Base-by-base conservation (phyloP, 2,888 invertebrate species). In the Aleiodes testaceus region DNA sequence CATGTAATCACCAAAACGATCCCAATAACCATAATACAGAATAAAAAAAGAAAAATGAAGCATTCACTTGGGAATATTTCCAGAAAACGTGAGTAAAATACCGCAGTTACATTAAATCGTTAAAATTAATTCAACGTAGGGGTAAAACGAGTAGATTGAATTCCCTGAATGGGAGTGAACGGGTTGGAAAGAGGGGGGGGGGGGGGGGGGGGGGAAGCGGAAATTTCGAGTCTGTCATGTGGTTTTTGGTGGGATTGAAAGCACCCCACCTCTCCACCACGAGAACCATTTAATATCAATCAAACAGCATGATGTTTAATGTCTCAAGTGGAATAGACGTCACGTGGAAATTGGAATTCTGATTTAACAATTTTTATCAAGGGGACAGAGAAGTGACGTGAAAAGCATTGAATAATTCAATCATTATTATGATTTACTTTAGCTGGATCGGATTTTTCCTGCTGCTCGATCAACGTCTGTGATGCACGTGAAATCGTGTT, bases 401-500 rank as follows among this genome's bases (percentile, higher is more conserved):
- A 66, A 70, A 70, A 63, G 66, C n/a, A n/a, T n/a, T n/a, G 22
- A 64, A 22, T 45, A 30, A 64, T 64, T 9, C 7, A 22, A 45
- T 49, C 47, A 12, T 42, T 42, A 64, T 63, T 45, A 5, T 45
- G 30, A 59, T 80, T 78, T 76, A 85, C 85, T 85, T 85, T 85
- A n/a, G 82, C 83, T 14, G 85, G 83, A 76, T 85, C 85, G n/a
- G 83, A 82, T 72, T 85, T 85, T 72, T 85, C 85, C 7, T 76
- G 72, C 26, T 83, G 80, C 47, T 85, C 84, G 75, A 74, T 79
- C 74, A 83, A 83, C 1, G 85, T 85, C 75, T 85, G 85, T 9
- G 85, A 85, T 42, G 78, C 82, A 61, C 83, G 75, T 16, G 85
- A 85, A 44, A 82, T 79, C 12, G 84, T 84, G 73, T 82, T 84